Conservation (phyloP, 2,113 vertebrate species). For the Illadopsis cleaveri region DNA sequence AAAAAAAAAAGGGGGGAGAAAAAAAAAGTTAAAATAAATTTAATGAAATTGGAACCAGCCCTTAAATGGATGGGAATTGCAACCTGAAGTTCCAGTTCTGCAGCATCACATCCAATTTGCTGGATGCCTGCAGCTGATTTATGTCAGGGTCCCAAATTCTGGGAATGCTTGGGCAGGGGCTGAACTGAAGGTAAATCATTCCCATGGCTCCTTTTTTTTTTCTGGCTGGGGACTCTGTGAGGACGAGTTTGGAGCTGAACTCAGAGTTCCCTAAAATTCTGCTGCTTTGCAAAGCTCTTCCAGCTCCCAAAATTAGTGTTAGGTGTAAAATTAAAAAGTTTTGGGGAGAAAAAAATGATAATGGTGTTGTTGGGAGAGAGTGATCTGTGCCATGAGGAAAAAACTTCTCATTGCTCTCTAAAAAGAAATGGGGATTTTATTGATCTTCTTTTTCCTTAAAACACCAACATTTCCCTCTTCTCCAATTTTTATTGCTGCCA, state of each 20-base stretch:
- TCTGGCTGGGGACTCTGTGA: background rate
- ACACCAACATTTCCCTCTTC: background rate
- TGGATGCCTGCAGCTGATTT: background rate
- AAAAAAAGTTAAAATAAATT: background rate
- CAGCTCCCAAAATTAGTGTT: background rate
- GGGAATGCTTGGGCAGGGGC: background rate
- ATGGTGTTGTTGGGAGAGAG: background rate
- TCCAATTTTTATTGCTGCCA: background rate
- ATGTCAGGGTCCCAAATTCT: background rate
- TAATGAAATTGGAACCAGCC: background rate
- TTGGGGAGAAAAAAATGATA: background rate
- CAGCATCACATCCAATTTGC: background rate
- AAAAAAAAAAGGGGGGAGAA: rapidly evolving
- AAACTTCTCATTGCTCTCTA: background rate
- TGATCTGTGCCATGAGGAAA: background rate
- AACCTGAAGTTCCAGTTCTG: background rate
- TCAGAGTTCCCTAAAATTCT: background rate
- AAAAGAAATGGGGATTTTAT: background rate
- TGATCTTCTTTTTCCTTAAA: background rate
- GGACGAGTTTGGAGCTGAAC: background rate
- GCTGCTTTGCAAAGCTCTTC: background rate
- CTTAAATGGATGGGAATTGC: background rate
- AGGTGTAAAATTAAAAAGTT: background rate
- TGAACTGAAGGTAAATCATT: background rate
- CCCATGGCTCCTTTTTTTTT: background rate